A percentile compares a stretch with the other conserved stretches of the same genome.
phyloP scores from a whole-genome alignment of 2,797 vertebrate genomes.

The Sphaeramia orbicularis region DNA sequence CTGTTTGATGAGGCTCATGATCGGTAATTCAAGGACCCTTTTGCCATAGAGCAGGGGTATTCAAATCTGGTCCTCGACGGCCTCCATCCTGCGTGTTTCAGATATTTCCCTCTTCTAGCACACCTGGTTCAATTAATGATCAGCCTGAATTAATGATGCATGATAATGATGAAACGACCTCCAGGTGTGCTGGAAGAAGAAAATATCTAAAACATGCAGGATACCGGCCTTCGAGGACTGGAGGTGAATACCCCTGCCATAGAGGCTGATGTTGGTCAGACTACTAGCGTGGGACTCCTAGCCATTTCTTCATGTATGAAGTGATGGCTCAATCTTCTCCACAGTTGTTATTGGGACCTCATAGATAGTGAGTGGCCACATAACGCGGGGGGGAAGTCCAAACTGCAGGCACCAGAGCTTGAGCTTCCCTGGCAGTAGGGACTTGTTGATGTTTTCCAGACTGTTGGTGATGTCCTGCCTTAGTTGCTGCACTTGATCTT shows the following conservation, averaged over 20 bases:
- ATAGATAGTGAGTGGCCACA: slow-evolving; percentile 24
- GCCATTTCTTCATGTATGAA: neutral
- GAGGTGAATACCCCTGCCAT: too few species aligned
- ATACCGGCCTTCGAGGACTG: too few species aligned
- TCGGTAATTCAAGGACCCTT: neutral
- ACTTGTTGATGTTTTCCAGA: slow-evolving; percentile 16
- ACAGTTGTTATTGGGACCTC: slow-evolving; percentile 7
- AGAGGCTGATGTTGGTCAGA: slow-evolving; percentile 13
- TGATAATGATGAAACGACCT: too few species aligned
- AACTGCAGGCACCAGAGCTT: slow-evolving; percentile 24
- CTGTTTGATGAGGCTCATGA: neutral
- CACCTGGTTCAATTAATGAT: too few species aligned
- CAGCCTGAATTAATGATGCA: too few species aligned
- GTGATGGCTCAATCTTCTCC: slow-evolving; percentile 6
- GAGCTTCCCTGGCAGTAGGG: neutral
- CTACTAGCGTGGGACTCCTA: neutral
- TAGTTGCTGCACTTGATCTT: slow-evolving; percentile 11
- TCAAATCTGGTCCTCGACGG: too few species aligned
- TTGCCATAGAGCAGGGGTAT: too few species aligned
- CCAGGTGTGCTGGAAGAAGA: too few species aligned
- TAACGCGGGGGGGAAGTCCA: slow-evolving; percentile 2
- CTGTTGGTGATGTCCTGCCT: neutral
- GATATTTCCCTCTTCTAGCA: too few species aligned
- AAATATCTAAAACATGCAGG: too few species aligned
- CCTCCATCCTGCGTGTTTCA: too few species aligned